These are phyloP conservation scores for Trissoscelio sp. DNA, from an alignment of 2,888 invertebrate genomes.

Conservation along the genomic window DNA sequence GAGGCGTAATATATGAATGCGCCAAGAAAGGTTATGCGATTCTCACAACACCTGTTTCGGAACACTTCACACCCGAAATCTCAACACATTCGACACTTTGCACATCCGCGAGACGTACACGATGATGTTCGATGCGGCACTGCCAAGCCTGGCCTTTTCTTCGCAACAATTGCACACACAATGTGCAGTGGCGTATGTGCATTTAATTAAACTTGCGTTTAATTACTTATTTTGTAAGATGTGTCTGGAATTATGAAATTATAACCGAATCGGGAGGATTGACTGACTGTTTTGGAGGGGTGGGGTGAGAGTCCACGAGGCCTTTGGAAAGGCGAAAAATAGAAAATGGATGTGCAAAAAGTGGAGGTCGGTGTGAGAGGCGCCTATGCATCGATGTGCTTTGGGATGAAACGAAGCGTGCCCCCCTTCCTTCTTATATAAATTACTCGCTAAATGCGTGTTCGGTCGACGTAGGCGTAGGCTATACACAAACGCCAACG, in stretches of 20 bases:
- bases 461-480: constrained; percentile 68
- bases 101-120: constrained; percentile 66
- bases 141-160: constrained; percentile 75
- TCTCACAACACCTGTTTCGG: constrained; percentile 24
- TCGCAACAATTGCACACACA: constrained; percentile 80
- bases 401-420: constrained; percentile 83
- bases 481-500: constrained; percentile 53
- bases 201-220: constrained; percentile 74
- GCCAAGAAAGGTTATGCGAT: background rate
- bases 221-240: constrained; percentile 68
- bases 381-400: constrained; percentile 82
- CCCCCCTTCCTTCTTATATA: constrained; percentile 81
- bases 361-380: constrained; percentile 55
- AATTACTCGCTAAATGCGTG: constrained; percentile 82
- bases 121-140: constrained; percentile 81
- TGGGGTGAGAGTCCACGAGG: constrained; percentile 11
- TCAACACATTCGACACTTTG: background rate
- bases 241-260: constrained; percentile 9
- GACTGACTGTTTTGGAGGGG: background rate
- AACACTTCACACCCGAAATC: background rate
- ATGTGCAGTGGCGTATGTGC: constrained; percentile 79
- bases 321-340: constrained; percentile 10
- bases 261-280: background rate
- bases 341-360: constrained; percentile 12
- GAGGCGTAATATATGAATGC: constrained; percentile 12